Conservation (phyloP, 2,797 vertebrate genomes). For the Acomys russatus region DNA sequence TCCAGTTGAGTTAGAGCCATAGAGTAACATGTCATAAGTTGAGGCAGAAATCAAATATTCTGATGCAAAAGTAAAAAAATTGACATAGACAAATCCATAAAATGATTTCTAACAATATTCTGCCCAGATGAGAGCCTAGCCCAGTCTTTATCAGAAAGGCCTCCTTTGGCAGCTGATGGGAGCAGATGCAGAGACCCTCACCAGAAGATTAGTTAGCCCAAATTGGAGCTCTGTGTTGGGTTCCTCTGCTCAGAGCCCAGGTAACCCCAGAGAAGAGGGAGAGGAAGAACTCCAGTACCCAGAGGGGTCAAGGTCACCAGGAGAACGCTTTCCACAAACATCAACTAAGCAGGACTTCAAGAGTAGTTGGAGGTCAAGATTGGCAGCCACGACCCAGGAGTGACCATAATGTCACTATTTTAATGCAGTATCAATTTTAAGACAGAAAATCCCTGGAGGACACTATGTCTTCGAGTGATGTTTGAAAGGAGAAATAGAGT, state of each 20-base stretch:
- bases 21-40: constrained; percentile 15
- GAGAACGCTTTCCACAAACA: not conserved
- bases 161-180: not conserved
- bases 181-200: not conserved
- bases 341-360: not conserved
- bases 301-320: not conserved
- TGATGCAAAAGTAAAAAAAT: constrained; percentile 39
- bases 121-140: not conserved
- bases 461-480: not conserved
- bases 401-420: constrained; percentile 1
- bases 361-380: not conserved
- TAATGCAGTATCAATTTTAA: not conserved
- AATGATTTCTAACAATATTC: not conserved
- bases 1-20: not conserved
- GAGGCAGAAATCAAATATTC: constrained; percentile 38
- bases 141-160: not conserved
- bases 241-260: not conserved
- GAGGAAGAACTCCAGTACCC: not conserved
- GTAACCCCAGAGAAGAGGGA: not conserved
- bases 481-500: not conserved
- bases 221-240: not conserved
- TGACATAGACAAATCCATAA: not conserved
- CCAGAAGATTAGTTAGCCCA: not conserved
- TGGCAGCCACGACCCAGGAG: not conserved
- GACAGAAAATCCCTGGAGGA: not conserved